Percentiles rank a stretch among this genome's conserved stretches.
Evolutionary conservation across 2,113 vertebrate genomes (phyloP).

Genomic region (Hylia prasina): DNA sequence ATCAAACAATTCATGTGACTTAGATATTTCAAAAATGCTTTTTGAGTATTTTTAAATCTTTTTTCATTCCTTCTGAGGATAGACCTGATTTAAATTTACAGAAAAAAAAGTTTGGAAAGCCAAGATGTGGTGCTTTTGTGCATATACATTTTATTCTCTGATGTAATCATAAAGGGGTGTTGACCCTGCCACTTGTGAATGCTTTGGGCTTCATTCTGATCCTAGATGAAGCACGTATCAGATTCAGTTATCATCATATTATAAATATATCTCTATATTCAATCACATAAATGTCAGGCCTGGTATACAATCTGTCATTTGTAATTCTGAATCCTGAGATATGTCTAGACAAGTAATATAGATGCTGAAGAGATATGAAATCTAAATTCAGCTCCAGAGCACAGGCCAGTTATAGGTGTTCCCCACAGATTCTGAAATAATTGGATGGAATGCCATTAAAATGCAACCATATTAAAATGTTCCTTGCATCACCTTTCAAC

Average conservation of each 20-base stretch:
- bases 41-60: background rate
- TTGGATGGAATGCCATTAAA: background rate
- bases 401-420: background rate
- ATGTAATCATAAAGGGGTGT: background rate
- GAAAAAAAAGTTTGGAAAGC: background rate
- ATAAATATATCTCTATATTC: conserved; percentile 11
- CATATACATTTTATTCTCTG: background rate
- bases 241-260: background rate
- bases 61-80: background rate
- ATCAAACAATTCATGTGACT: background rate
- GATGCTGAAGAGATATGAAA: conserved; percentile 12
- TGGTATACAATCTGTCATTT: conserved; percentile 24
- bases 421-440: background rate
- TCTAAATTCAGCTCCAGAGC: background rate
- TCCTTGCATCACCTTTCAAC: background rate
- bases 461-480: background rate
- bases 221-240: background rate
- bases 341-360: conserved; percentile 36
- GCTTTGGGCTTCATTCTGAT: background rate
- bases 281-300: conserved; percentile 17
- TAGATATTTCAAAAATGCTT: background rate
- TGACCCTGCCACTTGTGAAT: background rate
- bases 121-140: background rate
- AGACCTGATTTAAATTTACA: background rate
- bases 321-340: conserved; percentile 11